phyloP scores from a whole-genome alignment of 2,113 vertebrate genomes.

The Crotalus viridis region DNA sequence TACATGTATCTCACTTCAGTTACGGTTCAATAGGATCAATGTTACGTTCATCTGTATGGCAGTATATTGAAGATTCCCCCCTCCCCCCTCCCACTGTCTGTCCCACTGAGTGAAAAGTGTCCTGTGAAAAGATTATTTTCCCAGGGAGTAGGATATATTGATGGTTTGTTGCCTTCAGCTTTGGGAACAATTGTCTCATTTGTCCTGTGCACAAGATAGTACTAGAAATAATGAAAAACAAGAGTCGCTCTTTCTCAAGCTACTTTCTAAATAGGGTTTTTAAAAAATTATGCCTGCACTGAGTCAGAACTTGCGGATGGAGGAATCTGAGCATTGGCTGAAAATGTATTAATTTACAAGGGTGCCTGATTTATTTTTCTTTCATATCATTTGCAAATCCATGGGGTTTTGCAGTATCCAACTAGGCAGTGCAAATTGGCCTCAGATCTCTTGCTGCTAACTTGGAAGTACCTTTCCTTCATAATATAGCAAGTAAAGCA shows the following conservation, averaged over 20 bases:
- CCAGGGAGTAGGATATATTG: neutral
- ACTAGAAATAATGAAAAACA: neutral
- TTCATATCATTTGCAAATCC: neutral
- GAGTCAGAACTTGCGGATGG: neutral
- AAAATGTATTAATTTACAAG: conserved; percentile 1
- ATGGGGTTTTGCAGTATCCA: neutral
- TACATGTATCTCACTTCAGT: neutral
- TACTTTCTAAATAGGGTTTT: neutral
- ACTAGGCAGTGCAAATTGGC: neutral
- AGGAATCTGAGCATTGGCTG: neutral
- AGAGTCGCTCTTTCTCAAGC: neutral
- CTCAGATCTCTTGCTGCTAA: neutral
- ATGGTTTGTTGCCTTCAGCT: neutral
- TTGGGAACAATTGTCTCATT: neutral
- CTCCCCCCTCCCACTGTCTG: no score
- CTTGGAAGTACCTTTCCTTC: neutral
- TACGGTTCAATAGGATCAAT: neutral
- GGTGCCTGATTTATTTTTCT: neutral
- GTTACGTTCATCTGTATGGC: no score
- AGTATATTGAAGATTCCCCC: neutral
- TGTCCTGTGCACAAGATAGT: neutral
- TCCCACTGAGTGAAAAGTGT: neutral
- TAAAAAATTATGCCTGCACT: neutral
- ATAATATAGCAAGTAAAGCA: neutral
- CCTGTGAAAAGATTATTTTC: neutral